Conservation (phyloP, 2,888 invertebrate genomes). For the Drosophila robusta region DNA sequence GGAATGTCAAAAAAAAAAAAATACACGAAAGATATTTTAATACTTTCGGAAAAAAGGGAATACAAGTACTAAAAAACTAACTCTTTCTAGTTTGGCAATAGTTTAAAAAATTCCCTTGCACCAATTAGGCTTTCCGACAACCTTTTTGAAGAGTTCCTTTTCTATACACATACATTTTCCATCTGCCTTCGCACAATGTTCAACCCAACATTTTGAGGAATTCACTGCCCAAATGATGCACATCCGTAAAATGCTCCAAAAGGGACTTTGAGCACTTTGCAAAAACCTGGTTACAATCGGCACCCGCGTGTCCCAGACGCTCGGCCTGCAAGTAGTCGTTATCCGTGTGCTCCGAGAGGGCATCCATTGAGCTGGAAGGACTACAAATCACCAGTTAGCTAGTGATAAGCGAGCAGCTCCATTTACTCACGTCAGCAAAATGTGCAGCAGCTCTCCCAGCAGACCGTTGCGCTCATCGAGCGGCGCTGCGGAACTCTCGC, state of each 20-base stretch:
- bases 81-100: too few relatives aligned
- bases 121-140: too few relatives aligned
- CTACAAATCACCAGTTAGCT: slow-evolving; percentile 82
- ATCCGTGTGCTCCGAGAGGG: slow-evolving; percentile 88
- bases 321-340: slow-evolving; percentile 91
- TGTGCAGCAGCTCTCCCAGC: slow-evolving; percentile 91
- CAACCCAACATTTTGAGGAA: slow-evolving; percentile 53
- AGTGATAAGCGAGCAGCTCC: neutral
- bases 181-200: neutral
- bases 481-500: slow-evolving; percentile 90
- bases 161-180: neutral
- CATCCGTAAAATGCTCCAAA: slow-evolving; percentile 79
- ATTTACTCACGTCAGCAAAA: slow-evolving; percentile 89
- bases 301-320: slow-evolving; percentile 86
- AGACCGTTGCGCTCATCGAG: slow-evolving; percentile 90
- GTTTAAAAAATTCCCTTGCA: too few relatives aligned
- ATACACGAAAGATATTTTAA: too few relatives aligned
- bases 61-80: too few relatives aligned
- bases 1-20: too few relatives aligned
- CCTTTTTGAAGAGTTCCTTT: too few relatives aligned
- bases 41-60: too few relatives aligned
- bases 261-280: slow-evolving; percentile 78
- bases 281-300: slow-evolving; percentile 80
- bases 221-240: slow-evolving; percentile 61
- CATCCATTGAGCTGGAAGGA: slow-evolving; percentile 90